These are phyloP conservation scores for Octopus bimaculoides DNA, from an alignment of 1,140 invertebrate genomes.

Conservation along the genomic window DNA sequence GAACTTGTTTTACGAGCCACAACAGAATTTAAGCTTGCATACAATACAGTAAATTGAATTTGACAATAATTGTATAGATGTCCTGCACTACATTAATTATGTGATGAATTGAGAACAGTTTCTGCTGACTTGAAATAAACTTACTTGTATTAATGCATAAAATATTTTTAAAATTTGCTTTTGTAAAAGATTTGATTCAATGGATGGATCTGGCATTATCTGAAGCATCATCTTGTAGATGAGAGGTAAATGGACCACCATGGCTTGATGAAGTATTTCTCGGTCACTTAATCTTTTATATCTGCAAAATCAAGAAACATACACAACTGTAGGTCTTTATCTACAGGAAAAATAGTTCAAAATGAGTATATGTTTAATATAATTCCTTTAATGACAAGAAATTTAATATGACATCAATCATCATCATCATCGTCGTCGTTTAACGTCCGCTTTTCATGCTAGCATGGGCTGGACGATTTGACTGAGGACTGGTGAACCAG, in stretches of 20 bases:
- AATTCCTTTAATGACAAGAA: neutral
- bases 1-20: too few species aligned
- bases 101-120: neutral
- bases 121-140: neutral
- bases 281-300: conserved; percentile 89
- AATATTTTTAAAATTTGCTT: conserved; percentile 98
- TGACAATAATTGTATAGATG: too few species aligned
- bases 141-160: conserved; percentile 85
- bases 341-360: neutral
- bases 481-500: too few species aligned
- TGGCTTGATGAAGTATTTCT: conserved; percentile 85
- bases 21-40: too few species aligned
- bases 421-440: too few species aligned
- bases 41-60: too few species aligned
- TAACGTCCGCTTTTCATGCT: too few species aligned
- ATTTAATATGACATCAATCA: neutral
- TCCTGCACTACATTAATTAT: neutral
- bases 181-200: conserved; percentile 84
- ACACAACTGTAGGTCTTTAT: neutral
- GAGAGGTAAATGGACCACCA: conserved; percentile 89
- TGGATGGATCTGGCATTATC: conserved; percentile 79
- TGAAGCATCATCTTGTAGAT: conserved; percentile 82
- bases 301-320: conserved; percentile 53
- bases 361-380: neutral
- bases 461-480: too few species aligned